phyloP scores from a whole-genome alignment of 2,113 vertebrate genomes.

The Apteryx mantelli region DNA sequence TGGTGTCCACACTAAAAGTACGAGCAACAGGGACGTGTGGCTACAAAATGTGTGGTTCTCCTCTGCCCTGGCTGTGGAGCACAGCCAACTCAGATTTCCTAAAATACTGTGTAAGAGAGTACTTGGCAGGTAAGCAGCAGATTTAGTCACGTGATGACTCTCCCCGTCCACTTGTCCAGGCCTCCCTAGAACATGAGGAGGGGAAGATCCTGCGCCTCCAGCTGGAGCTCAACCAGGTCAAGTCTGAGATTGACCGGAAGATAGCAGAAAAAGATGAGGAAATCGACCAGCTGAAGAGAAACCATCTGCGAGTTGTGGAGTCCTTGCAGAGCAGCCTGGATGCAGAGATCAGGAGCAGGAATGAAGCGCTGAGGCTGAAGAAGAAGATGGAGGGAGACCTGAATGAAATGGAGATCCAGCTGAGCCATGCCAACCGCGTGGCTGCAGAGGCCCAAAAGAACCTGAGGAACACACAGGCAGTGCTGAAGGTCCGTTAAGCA shows the following conservation, averaged over 20 bases:
- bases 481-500: conserved; percentile 59
- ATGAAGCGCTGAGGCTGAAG: conserved; percentile 83
- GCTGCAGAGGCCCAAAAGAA: too few species aligned
- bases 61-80: too few species aligned
- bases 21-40: conserved; percentile 32
- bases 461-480: conserved; percentile 80
- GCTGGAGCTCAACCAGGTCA: conserved; percentile 71
- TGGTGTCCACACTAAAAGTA: neutral
- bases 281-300: neutral
- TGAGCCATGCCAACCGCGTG: conserved; percentile 86
- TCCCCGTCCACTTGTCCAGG: neutral
- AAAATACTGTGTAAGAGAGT: too few species aligned
- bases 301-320: conserved; percentile 76
- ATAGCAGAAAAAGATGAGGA: neutral
- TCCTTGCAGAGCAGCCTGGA: conserved; percentile 81
- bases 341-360: conserved; percentile 79
- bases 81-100: too few species aligned
- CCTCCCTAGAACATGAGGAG: conserved; percentile 54
- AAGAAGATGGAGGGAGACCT: conserved; percentile 97
- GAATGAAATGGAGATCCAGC: conserved; percentile 93
- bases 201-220: conserved; percentile 81
- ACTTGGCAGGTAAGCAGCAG: too few species aligned
- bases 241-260: neutral
- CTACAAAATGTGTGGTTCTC: too few species aligned
- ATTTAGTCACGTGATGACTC: too few species aligned